Conservation (phyloP, 2,113 vertebrate species). For the Apodemus speciosus region DNA sequence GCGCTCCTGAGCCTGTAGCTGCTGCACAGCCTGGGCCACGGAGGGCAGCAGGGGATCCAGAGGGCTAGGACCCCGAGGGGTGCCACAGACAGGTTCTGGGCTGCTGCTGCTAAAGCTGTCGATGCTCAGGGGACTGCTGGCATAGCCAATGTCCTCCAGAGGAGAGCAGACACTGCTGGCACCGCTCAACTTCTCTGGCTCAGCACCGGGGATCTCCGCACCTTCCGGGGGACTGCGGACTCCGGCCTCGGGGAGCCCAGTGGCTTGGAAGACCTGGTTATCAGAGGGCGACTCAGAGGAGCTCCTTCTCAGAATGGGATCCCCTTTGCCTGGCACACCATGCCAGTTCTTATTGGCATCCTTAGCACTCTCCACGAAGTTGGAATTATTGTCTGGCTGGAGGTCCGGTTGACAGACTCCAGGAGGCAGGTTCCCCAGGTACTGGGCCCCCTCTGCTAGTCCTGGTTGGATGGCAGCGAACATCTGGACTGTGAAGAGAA, state of each 20-base stretch:
- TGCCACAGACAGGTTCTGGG: slow-evolving; percentile 79
- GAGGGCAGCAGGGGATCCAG: slow-evolving; percentile 82
- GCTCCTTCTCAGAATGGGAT: slow-evolving; percentile 71
- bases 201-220: slow-evolving; percentile 84
- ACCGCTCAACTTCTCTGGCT: not conserved
- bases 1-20: slow-evolving; percentile 91
- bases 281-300: slow-evolving; percentile 52
- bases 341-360: slow-evolving; percentile 93
- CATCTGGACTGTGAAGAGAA: slow-evolving; percentile 76
- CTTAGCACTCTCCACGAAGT: slow-evolving; percentile 88
- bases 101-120: slow-evolving; percentile 84
- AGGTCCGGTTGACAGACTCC: slow-evolving; percentile 51
- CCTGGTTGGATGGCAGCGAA: slow-evolving; percentile 78
- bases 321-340: slow-evolving; percentile 80
- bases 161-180: slow-evolving; percentile 87
- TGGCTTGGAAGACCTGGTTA: slow-evolving; percentile 76
- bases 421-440: slow-evolving; percentile 61
- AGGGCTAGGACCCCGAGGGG: not conserved
- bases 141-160: slow-evolving; percentile 89
- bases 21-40: slow-evolving; percentile 91
- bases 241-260: slow-evolving; percentile 54
- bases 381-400: slow-evolving; percentile 94
- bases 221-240: slow-evolving; percentile 93
- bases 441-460: slow-evolving; percentile 35
- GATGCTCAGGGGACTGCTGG: slow-evolving; percentile 90